Percentiles rank a stretch among this genome's conserved stretches.
These are phyloP conservation scores for Heterodera carotae DNA, from an alignment of 1,140 invertebrate species.

Conservation along the genomic window DNA sequence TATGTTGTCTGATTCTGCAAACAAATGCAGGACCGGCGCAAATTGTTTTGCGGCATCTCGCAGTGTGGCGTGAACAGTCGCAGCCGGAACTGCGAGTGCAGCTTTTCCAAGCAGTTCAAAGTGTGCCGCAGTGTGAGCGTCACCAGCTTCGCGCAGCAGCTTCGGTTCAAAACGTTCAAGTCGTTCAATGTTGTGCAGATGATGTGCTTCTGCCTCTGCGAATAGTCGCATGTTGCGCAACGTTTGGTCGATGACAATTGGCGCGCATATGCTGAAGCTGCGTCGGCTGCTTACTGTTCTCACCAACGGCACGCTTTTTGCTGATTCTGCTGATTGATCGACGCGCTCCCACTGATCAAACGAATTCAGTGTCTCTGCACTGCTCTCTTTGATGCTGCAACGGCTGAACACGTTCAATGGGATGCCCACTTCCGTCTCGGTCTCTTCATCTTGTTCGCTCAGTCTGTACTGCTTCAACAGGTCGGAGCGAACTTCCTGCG, in stretches of 20 bases:
- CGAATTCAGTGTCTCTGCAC: slow-evolving; percentile 37
- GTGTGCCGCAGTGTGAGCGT: not conserved
- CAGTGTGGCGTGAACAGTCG: not conserved
- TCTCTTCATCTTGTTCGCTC: not conserved
- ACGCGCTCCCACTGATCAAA: slow-evolving; percentile 15
- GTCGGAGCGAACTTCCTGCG: not conserved
- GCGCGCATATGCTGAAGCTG: slow-evolving; percentile 4
- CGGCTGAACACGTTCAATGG: slow-evolving; percentile 22
- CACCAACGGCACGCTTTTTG: not conserved
- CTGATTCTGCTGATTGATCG: not conserved
- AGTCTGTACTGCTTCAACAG: slow-evolving; percentile 19
- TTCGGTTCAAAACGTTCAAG: not conserved
- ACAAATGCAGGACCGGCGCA: slow-evolving; percentile 9
- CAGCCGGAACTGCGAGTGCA: not conserved
- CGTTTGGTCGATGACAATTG: slow-evolving; percentile 4
- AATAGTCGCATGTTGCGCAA: not conserved
- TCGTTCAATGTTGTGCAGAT: slow-evolving; percentile 1
- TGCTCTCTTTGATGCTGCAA: slow-evolving; percentile 26
- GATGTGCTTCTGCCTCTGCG: not conserved
- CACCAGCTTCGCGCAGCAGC: slow-evolving; percentile 8
- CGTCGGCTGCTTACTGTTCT: not conserved
- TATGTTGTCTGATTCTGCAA: slow-evolving; percentile 22
- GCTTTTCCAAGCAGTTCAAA: not conserved
- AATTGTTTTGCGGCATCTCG: not conserved
- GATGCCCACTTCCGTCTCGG: not conserved